Conservation (phyloP, 2,113 vertebrate species). For the Chaenocephalus aceratus region DNA sequence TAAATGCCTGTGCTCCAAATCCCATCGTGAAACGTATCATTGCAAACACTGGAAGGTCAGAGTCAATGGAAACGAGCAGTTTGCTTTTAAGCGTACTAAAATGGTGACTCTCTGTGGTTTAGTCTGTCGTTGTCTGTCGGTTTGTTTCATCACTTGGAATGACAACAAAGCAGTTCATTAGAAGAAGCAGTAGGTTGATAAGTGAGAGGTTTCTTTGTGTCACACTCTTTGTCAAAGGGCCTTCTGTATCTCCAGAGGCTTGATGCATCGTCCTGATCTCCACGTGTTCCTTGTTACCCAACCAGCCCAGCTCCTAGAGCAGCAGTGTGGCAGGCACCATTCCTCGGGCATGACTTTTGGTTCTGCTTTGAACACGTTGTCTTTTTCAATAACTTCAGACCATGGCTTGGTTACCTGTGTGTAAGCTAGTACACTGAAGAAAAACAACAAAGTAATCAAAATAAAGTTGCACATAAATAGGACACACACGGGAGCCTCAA, state of each 20-base stretch:
- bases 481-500: neutral
- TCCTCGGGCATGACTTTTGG: neutral
- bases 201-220: too few species aligned
- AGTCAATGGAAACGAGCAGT: neutral
- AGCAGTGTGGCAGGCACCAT: too few species aligned
- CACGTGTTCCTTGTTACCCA: constrained; percentile 22
- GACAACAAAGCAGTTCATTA: neutral
- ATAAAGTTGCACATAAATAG: too few species aligned
- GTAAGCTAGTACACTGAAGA: neutral
- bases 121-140: too few species aligned
- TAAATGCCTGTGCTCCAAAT: neutral
- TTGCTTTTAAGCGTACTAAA: neutral
- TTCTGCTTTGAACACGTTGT: neutral
- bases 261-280: neutral
- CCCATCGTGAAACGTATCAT: too few species aligned
- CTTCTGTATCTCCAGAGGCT: neutral
- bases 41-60: neutral
- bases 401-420: neutral
- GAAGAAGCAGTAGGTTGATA: too few species aligned
- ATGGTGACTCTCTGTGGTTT: too few species aligned
- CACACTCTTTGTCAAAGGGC: too few species aligned
- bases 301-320: constrained; percentile 1
- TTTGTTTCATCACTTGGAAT: neutral
- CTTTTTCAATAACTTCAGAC: neutral
- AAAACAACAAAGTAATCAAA: neutral